Percentiles rank a stretch among this genome's conserved stretches.
Conservation (phyloP, 2,113 vertebrate genomes). For the Salminus brasiliensis region DNA sequence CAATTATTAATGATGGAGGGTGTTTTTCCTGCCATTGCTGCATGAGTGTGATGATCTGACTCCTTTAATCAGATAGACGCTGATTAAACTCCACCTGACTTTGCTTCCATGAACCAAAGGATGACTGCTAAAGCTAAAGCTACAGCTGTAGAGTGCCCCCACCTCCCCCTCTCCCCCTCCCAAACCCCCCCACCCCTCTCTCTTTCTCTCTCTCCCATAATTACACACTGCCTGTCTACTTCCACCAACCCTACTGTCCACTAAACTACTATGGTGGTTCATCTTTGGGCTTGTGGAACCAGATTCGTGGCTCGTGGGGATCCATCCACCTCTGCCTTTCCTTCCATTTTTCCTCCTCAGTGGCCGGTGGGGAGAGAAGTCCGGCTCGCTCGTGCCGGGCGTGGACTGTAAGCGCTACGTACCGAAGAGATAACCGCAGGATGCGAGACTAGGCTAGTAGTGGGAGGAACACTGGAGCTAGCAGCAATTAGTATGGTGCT, state of each 20-base stretch:
- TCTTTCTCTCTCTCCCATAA: too few species aligned
- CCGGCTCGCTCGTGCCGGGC: too few species aligned
- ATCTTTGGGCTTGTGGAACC: conserved; percentile 79
- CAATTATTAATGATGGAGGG: conserved; percentile 79
- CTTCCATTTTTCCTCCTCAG: conserved; percentile 52
- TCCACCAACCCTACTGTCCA: neutral
- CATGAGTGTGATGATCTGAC: conserved; percentile 80
- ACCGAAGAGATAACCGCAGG: neutral
- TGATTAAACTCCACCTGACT: conserved; percentile 78
- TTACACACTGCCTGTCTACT: conserved; percentile 1
- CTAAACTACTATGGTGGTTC: conserved; percentile 59
- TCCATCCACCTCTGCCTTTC: conserved; percentile 70
- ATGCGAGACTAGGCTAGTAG: too few species aligned
- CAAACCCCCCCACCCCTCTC: too few species aligned
- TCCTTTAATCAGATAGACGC: conserved; percentile 79
- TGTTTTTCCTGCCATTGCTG: conserved; percentile 79
- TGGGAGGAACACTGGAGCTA: too few species aligned
- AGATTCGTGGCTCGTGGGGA: conserved; percentile 70
- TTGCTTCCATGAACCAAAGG: conserved; percentile 78
- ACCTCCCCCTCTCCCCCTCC: too few species aligned
- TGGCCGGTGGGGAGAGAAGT: neutral
- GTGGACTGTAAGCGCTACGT: too few species aligned
- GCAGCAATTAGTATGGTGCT: neutral
- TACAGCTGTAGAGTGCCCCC: conserved; percentile 50
- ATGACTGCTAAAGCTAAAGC: conserved; percentile 60